Percentiles rank a stretch among this genome's conserved stretches.
phyloP scores from a whole-genome alignment of 2,113 vertebrate species.

The Cercocebus atys region DNA sequence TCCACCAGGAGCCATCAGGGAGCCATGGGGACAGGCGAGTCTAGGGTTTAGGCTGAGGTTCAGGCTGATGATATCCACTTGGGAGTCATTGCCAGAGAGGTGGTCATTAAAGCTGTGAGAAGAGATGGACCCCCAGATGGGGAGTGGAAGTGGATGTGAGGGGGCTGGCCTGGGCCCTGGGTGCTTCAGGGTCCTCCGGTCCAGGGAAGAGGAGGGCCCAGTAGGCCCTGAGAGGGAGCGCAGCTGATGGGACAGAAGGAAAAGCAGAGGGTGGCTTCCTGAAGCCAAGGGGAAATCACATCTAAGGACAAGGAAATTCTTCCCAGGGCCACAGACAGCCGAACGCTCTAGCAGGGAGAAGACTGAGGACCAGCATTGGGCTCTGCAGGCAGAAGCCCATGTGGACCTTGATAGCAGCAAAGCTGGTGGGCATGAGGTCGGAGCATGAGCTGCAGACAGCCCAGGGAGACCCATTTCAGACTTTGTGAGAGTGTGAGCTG shows the following conservation, averaged over 20 bases:
- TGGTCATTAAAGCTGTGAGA: not conserved
- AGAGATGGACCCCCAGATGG: not conserved
- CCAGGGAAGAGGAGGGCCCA: not conserved
- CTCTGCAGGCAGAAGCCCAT: no score
- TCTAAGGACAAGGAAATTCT: not conserved
- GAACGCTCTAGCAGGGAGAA: not conserved
- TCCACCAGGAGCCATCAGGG: not conserved
- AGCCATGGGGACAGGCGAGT: not conserved
- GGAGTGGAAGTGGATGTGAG: not conserved
- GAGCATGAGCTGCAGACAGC: not conserved
- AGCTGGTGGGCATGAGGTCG: rapidly evolving
- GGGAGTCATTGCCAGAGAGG: not conserved
- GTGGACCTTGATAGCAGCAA: not conserved
- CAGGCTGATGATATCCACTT: not conserved
- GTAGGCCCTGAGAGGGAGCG: not conserved
- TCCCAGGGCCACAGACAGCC: rapidly evolving
- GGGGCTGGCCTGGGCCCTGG: not conserved
- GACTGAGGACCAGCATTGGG: rapidly evolving
- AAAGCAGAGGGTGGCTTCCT: not conserved
- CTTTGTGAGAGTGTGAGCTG: not conserved
- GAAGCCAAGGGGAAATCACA: not conserved
- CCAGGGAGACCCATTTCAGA: not conserved
- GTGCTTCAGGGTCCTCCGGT: rapidly evolving
- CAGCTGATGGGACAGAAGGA: not conserved
- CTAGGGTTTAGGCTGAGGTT: not conserved